Evolutionary conservation across 2,888 invertebrate genomes (phyloP).

Genomic region (Oscheius sp.): DNA sequence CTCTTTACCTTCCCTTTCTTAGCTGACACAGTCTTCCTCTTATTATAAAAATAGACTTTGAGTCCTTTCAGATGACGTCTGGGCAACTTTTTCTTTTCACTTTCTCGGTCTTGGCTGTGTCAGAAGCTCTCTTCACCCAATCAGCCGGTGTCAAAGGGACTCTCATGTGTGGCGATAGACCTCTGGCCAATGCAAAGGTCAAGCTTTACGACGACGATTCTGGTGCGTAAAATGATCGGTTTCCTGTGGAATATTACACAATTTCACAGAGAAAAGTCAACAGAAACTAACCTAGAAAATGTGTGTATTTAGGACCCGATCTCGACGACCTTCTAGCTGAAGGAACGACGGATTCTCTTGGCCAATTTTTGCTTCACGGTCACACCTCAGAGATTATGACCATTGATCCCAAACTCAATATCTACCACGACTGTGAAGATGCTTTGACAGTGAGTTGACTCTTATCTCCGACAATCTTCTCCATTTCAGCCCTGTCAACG

Average conservation of each 20-base stretch:
- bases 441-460: constrained; percentile 47
- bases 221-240: constrained; percentile 37
- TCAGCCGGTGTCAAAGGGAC: constrained; percentile 62
- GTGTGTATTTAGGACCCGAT: constrained; percentile 58
- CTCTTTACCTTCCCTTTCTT: neutral
- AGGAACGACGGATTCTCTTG: constrained; percentile 62
- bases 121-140: constrained; percentile 56
- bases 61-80: constrained; percentile 1
- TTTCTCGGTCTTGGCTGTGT: constrained; percentile 5
- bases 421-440: constrained; percentile 62
- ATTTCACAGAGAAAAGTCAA: neutral
- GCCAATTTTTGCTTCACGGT: constrained; percentile 60
- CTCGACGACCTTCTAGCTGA: constrained; percentile 65
- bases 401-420: constrained; percentile 55
- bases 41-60: no score
- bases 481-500: constrained; percentile 57
- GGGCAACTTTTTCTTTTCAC: neutral
- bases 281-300: neutral
- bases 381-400: constrained; percentile 63
- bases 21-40: neutral
- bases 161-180: constrained; percentile 63
- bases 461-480: neutral
- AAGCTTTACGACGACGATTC: constrained; percentile 68
- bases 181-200: constrained; percentile 59
- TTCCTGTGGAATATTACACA: neutral